These are phyloP conservation scores for Neopipo cinnamomea DNA, from an alignment of 2,113 vertebrate genomes.

Conservation along the genomic window DNA sequence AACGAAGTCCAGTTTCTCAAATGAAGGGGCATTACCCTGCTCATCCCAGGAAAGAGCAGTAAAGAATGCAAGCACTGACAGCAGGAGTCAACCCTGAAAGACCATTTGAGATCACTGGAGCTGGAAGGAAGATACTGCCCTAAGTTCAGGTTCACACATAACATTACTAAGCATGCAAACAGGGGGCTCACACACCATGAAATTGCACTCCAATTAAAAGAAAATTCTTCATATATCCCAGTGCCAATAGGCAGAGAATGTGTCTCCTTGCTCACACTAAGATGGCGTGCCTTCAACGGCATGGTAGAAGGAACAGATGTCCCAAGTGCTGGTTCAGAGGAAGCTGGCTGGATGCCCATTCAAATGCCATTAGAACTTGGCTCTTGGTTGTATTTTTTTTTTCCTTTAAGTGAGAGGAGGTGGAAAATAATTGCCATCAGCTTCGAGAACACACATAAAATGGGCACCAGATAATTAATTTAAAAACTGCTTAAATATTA, in stretches of 20 bases:
- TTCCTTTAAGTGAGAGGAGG: constrained; percentile 18
- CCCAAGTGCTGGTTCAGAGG: neutral
- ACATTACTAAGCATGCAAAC: neutral
- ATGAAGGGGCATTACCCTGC: neutral
- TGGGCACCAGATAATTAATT: constrained; percentile 1
- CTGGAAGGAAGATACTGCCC: neutral
- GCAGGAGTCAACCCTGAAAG: neutral
- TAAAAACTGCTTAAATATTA: constrained; percentile 49
- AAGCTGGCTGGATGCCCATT: constrained; percentile 32
- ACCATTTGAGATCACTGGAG: neutral
- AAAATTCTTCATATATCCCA: neutral
- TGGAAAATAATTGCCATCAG: constrained; percentile 24
- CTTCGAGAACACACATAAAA: constrained; percentile 17
- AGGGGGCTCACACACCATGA: neutral
- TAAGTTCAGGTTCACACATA: neutral
- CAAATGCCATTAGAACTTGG: constrained; percentile 44
- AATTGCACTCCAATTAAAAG: neutral
- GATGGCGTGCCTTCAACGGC: neutral
- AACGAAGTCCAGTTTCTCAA: neutral
- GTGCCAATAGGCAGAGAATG: neutral
- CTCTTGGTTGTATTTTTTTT: neutral
- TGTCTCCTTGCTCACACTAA: neutral
- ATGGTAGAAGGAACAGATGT: constrained; percentile 52
- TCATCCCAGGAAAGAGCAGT: neutral
- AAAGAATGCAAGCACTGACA: neutral